Percentiles rank a stretch among this genome's conserved stretches.
phyloP scores from a whole-genome alignment of 2,113 vertebrate species.

The Notechis scutatus region DNA sequence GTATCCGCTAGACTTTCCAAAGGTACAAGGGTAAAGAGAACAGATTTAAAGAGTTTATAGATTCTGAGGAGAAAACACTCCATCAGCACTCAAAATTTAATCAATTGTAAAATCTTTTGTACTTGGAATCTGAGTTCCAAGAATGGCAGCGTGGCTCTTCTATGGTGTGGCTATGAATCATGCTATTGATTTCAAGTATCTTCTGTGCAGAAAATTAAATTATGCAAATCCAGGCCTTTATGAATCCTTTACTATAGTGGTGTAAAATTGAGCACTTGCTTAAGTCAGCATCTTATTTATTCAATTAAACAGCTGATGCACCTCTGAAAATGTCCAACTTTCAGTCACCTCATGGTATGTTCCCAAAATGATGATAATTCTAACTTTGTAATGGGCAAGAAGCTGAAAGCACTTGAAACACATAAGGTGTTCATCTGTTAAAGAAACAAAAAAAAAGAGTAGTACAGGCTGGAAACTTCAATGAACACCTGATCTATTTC shows the following conservation, averaged over 20 bases:
- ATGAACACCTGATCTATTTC: neutral
- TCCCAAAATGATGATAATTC: slow-evolving; percentile 41
- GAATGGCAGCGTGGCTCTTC: slow-evolving; percentile 66
- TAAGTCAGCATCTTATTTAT: slow-evolving; percentile 74
- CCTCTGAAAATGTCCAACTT: slow-evolving; percentile 52
- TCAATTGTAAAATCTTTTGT: slow-evolving; percentile 58
- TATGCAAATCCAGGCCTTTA: slow-evolving; percentile 76
- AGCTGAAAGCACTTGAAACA: neutral
- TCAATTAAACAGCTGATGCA: slow-evolving; percentile 66
- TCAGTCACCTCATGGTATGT: slow-evolving; percentile 44
- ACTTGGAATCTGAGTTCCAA: slow-evolving; percentile 55
- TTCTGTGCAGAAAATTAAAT: slow-evolving; percentile 87
- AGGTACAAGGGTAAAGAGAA: slow-evolving; percentile 28
- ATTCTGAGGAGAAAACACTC: slow-evolving; percentile 46
- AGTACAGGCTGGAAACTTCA: neutral
- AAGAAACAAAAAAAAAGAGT: neutral
- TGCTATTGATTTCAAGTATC: slow-evolving; percentile 84
- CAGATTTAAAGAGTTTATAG: slow-evolving; percentile 33
- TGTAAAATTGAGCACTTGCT: slow-evolving; percentile 68
- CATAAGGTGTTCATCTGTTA: slow-evolving; percentile 25
- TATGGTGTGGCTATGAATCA: slow-evolving; percentile 80
- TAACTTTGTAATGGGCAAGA: slow-evolving; percentile 33
- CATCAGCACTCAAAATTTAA: slow-evolving; percentile 53
- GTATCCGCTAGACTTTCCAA: neutral
- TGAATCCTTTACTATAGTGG: slow-evolving; percentile 64